A percentile compares a stretch with the other conserved stretches of the same genome.
phyloP scores from a whole-genome alignment of 2,888 invertebrate genomes.

The Cerceris rybyensis region DNA sequence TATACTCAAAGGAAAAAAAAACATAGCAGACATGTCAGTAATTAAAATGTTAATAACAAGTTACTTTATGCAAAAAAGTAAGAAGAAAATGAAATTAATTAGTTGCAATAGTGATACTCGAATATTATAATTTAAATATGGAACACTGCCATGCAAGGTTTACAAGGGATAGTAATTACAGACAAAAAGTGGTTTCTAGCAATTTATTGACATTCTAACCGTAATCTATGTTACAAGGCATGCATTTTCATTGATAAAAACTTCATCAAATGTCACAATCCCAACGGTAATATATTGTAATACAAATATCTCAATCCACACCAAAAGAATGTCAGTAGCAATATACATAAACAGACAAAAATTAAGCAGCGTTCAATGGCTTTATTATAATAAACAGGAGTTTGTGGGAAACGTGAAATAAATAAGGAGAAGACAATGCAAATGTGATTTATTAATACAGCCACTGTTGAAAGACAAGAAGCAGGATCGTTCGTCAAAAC shows the following conservation, averaged over 20 bases:
- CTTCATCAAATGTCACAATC: conserved; percentile 3
- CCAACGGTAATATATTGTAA: neutral
- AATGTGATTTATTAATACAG: conserved; percentile 49
- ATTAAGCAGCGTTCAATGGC: conserved; percentile 3
- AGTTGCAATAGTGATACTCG: too few species aligned
- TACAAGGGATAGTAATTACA: conserved; percentile 7
- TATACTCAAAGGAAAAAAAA: neutral
- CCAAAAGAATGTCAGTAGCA: conserved; percentile 22
- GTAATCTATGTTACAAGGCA: conserved; percentile 13
- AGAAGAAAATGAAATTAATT: neutral
- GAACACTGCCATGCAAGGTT: conserved; percentile 26
- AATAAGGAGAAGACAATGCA: conserved; percentile 38
- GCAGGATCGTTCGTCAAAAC: conserved; percentile 39
- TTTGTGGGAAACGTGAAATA: conserved; percentile 34
- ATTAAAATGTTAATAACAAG: neutral
- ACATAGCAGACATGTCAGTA: neutral
- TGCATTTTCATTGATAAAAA: conserved; percentile 27
- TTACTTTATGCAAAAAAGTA: too few species aligned
- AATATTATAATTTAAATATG: neutral
- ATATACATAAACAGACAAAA: conserved; percentile 10
- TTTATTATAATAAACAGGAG: conserved; percentile 17
- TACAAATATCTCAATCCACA: conserved; percentile 2
- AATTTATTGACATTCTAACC: conserved; percentile 1
- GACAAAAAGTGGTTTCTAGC: conserved; percentile 6
- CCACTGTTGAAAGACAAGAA: conserved; percentile 26